Evolutionary conservation across 2,797 vertebrate genomes (phyloP), one percentile per base, ranked within the genome.

Genomic region (Danio tinwini): DNA sequence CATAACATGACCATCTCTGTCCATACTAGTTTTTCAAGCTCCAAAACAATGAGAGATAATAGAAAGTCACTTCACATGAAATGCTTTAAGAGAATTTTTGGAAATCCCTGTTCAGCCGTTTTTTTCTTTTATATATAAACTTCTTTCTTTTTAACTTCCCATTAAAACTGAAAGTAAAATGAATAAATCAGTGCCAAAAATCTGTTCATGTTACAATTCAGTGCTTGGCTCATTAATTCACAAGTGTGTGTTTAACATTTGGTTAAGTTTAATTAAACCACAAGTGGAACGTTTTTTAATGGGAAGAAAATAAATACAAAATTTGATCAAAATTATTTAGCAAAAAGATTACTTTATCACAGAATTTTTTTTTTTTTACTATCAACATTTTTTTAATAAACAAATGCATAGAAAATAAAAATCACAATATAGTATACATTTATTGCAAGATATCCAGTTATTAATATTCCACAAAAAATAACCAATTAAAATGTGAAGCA

Each of bases 21-120:
- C 47, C 17, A 1, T 83, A 79, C 89, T 74, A 72, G 90, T 88
- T 86, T 83, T 62, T 85, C 87, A 81, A 76, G 82, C 73, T 6
- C 8, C 7, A 11, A n/a, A 55, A 74, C 42, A 55, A 10, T 29
- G 45, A 44, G 9, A 62, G 19, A 72, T 47, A 10, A 7, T 21
- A 14, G 1, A 47, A 47, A 37, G 4, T 19, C 10, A 9, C 21
- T 29, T 67, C 40, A 8, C 21, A 7, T 29, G 11, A 21, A 61
- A 70, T 50, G 5, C 37, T 40, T 37, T 50, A 8, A 45, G 16
- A 4, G 9, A 9, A 62, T 39, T 9, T 29, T 11, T 5, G 2
- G 11, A 69, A 70, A 17, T 6, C 9, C 17, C 13, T 10, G 13
- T 56, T 44, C 10, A 50, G 59, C 14, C 61, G 7, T 59, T 2